Conservation (phyloP, 1,140 invertebrate species). For the Prorops nasuta region DNA sequence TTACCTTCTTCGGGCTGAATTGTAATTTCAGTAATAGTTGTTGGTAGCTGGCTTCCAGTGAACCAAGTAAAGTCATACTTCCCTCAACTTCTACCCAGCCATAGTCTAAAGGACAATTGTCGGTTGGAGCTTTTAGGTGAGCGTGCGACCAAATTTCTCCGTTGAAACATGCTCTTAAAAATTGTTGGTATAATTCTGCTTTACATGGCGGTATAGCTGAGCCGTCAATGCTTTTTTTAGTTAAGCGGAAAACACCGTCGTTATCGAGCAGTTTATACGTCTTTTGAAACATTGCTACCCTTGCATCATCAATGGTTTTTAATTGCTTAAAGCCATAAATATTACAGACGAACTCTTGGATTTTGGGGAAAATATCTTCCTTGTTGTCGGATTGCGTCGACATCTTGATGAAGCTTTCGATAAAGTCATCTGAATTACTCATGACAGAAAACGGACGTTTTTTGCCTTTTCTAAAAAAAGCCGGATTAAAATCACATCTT, state of each 20-base stretch:
- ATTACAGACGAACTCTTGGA: constrained; percentile 17
- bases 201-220: constrained; percentile 16
- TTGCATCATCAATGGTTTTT: constrained; percentile 10
- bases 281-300: constrained; percentile 4
- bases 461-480: constrained; percentile 36
- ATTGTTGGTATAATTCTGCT: constrained; percentile 16
- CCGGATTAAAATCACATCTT: constrained; percentile 47
- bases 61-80: constrained; percentile 11
- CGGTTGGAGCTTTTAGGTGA: neutral
- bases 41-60: constrained; percentile 5
- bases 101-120: neutral
- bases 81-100: constrained; percentile 11
- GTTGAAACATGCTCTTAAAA: constrained; percentile 8
- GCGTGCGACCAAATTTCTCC: constrained; percentile 12
- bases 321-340: constrained; percentile 6
- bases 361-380: neutral
- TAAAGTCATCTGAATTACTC: constrained; percentile 13
- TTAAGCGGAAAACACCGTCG: neutral
- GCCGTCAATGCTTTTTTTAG: constrained; percentile 9
- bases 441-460: constrained; percentile 24
- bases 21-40: neutral
- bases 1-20: neutral
- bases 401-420: neutral
- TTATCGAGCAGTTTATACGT: neutral
- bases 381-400: neutral